phyloP scores from a whole-genome alignment of 2,113 vertebrate species.

The Microcebus murinus region DNA sequence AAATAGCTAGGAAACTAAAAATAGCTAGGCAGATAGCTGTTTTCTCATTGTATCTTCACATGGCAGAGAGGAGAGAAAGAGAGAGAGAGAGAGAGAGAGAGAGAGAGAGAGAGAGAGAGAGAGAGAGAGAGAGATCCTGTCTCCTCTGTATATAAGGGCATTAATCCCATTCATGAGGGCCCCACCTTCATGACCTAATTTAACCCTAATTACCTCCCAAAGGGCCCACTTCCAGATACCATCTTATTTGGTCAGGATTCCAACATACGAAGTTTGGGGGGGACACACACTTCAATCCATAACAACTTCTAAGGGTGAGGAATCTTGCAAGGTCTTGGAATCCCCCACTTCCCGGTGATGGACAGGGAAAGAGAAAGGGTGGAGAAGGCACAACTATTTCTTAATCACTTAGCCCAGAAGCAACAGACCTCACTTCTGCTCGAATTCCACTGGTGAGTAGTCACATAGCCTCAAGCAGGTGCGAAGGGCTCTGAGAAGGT shows the following conservation, averaged over 20 bases:
- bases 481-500: not conserved
- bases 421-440: not conserved
- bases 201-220: not conserved
- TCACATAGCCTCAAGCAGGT: no score
- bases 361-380: not conserved
- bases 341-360: not conserved
- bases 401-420: not conserved
- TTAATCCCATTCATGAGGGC: not conserved
- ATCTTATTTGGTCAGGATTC: not conserved
- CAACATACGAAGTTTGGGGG: not conserved
- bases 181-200: not conserved
- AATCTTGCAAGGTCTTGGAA: not conserved
- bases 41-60: not conserved
- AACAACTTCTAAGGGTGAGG: not conserved
- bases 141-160: not conserved
- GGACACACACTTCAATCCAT: not conserved
- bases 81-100: no score
- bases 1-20: no score
- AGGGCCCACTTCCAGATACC: not conserved
- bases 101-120: no score
- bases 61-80: no score
- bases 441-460: not conserved
- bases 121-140: not conserved
- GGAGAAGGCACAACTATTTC: not conserved
- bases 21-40: not conserved